Evolutionary conservation across 2,113 vertebrate genomes (phyloP).

Genomic region (Odontesthes bonariensis): DNA sequence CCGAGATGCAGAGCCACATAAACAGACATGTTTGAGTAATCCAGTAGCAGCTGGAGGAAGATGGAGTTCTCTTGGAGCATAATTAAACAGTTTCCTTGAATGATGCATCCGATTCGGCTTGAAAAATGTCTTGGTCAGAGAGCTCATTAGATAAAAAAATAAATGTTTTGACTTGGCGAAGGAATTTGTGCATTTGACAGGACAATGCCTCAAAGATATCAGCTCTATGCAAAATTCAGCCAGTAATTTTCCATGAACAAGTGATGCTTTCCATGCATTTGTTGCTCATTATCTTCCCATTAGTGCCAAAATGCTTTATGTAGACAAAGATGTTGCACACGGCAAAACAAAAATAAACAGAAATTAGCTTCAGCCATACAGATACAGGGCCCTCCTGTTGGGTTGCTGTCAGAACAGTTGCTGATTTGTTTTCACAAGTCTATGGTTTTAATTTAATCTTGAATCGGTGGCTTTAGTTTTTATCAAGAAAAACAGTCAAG

Average conservation of each 20-base stretch:
- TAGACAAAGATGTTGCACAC: slow-evolving; percentile 5
- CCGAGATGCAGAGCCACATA: slow-evolving; percentile 57
- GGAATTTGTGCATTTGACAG: not conserved
- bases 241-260: slow-evolving; percentile 14
- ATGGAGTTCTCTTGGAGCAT: slow-evolving; percentile 15
- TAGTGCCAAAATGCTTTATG: not conserved
- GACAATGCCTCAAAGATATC: not conserved
- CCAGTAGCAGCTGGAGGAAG: slow-evolving; percentile 24
- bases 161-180: not conserved
- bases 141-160: not conserved
- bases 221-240: not conserved
- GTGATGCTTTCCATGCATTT: not conserved
- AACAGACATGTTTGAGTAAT: slow-evolving; percentile 60
- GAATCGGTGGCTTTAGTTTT: slow-evolving; percentile 31
- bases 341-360: slow-evolving; percentile 5
- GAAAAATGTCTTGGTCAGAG: not conserved
- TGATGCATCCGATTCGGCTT: not conserved
- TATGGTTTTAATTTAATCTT: slow-evolving; percentile 41
- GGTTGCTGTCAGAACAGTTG: slow-evolving; percentile 41
- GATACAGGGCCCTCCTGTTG: not conserved
- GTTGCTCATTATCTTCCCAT: not conserved
- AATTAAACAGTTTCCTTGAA: slow-evolving; percentile 31
- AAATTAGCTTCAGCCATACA: slow-evolving; percentile 18
- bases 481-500: not conserved
- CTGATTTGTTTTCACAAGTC: slow-evolving; percentile 34